Evolutionary conservation across 2,797 vertebrate species (phyloP).

Genomic region (Amphiprion clarkii): DNA sequence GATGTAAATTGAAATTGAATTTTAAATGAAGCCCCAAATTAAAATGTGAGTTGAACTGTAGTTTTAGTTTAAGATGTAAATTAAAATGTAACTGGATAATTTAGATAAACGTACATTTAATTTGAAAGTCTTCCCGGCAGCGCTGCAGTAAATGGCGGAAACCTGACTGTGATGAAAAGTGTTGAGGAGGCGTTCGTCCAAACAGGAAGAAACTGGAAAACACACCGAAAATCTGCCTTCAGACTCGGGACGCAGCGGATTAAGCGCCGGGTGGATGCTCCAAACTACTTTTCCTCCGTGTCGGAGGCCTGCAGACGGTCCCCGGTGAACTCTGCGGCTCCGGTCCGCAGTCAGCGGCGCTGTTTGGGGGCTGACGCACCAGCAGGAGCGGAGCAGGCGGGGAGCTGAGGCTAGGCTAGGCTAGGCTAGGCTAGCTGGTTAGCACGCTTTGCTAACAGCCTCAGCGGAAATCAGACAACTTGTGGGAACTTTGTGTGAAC

Average conservation of each 20-base stretch:
- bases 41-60: too few relatives aligned
- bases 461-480: constrained; percentile 8
- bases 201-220: constrained; percentile 78
- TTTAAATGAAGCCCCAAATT: too few relatives aligned
- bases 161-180: constrained; percentile 8
- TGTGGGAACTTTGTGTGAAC: constrained; percentile 25
- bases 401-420: constrained; percentile 39
- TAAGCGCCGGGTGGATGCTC: not conserved
- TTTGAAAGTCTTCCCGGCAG: constrained; percentile 25
- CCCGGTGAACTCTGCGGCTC: constrained; percentile 33
- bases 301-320: constrained; percentile 16
- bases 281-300: constrained; percentile 4
- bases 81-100: too few relatives aligned
- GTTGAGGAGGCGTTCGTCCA: constrained; percentile 58
- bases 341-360: constrained; percentile 39
- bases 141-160: fast-evolving
- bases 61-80: too few relatives aligned
- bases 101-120: too few relatives aligned
- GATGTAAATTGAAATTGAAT: too few relatives aligned
- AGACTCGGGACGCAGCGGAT: not conserved
- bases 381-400: constrained; percentile 29
- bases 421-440: constrained; percentile 19
- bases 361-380: constrained; percentile 47
- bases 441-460: constrained; percentile 38
- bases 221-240: not conserved